phyloP scores from a whole-genome alignment of 2,888 invertebrate species.

The Leptothorax acervorum region DNA sequence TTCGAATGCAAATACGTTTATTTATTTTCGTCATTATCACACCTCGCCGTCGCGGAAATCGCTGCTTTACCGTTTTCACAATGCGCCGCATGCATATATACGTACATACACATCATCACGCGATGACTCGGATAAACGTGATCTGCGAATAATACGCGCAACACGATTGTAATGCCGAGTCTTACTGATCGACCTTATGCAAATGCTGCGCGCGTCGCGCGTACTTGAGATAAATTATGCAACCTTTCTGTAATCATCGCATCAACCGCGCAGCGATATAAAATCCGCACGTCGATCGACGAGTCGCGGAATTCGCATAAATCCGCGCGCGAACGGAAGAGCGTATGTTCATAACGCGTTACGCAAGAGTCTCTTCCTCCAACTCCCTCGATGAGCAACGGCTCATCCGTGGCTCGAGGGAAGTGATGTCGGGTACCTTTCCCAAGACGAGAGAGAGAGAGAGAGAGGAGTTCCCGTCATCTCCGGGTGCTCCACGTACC shows the following conservation, averaged over 20 bases:
- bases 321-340: slow-evolving; percentile 47
- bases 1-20: slow-evolving; percentile 62
- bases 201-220: slow-evolving; percentile 11
- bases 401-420: neutral
- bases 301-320: slow-evolving; percentile 40
- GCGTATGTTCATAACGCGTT: slow-evolving; percentile 47
- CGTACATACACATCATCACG: slow-evolving; percentile 16
- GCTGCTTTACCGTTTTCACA: slow-evolving; percentile 17
- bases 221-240: slow-evolving; percentile 42
- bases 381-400: slow-evolving; percentile 7
- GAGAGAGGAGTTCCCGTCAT: slow-evolving; percentile 8
- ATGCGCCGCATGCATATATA: neutral
- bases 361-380: slow-evolving; percentile 27
- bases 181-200: slow-evolving; percentile 30
- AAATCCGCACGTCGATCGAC: slow-evolving; percentile 31
- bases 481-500: neutral
- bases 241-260: slow-evolving; percentile 43
- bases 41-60: slow-evolving; percentile 27
- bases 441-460: slow-evolving; percentile 7
- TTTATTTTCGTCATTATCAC: slow-evolving; percentile 47
- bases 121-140: slow-evolving; percentile 44
- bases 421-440: slow-evolving; percentile 17
- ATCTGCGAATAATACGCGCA: slow-evolving; percentile 39
- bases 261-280: slow-evolving; percentile 4
- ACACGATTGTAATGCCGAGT: slow-evolving; percentile 12